Conservation (phyloP, 2,888 invertebrate genomes). For the Eulithis prunata region DNA sequence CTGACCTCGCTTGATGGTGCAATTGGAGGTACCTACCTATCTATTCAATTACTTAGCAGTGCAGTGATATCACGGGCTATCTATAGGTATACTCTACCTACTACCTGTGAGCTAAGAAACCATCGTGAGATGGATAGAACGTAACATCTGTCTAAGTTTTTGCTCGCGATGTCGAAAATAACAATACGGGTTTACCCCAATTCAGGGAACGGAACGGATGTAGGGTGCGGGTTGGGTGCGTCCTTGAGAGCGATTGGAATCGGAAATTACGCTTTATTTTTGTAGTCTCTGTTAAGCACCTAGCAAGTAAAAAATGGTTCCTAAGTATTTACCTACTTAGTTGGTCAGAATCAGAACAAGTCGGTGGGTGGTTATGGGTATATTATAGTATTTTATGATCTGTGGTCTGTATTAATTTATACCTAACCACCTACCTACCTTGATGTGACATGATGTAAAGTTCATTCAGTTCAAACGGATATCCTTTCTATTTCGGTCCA, state of each 20-base stretch:
- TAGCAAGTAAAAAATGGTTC: no score
- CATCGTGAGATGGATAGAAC: conserved; percentile 27
- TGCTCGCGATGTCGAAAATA: conserved; percentile 53
- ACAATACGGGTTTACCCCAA: conserved; percentile 66
- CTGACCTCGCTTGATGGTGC: conserved; percentile 54
- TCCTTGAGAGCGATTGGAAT: conserved; percentile 71
- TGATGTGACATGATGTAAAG: conserved; percentile 41
- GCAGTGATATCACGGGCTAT: conserved; percentile 5
- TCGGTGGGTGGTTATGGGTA: no score
- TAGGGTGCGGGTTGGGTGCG: conserved; percentile 76
- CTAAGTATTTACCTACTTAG: no score
- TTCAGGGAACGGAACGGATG: conserved; percentile 78
- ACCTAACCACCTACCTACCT: no score
- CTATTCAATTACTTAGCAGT: conserved; percentile 13
- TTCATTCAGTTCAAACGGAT: conserved; percentile 74
- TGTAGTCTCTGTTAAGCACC: conserved; percentile 19
- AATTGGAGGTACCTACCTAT: conserved; percentile 45
- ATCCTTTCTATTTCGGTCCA: conserved; percentile 80
- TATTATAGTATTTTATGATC: no score
- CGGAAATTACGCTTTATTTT: conserved; percentile 58
- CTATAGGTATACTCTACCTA: no score
- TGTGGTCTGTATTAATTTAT: no score
- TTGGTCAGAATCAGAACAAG: no score
- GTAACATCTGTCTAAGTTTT: conserved; percentile 65
- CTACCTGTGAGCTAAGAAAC: conserved; percentile 42